Evolutionary conservation across 2,797 vertebrate species (phyloP).

Genomic region (Rousettus madagascariensis): DNA sequence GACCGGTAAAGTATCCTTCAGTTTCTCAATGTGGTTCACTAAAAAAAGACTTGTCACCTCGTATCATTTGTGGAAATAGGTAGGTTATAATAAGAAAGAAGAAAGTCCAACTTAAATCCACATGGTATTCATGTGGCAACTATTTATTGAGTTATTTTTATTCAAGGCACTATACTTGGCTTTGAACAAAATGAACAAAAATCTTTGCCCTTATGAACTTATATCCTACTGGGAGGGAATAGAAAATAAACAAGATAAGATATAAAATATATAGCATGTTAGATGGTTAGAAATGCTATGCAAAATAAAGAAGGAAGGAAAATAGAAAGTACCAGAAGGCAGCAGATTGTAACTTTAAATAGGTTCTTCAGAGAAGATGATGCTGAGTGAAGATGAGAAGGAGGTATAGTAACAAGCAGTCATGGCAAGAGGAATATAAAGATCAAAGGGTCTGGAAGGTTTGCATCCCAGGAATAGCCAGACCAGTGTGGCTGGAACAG

Average conservation of each 20-base stretch:
- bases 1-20: not conserved
- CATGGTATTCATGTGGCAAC: not conserved
- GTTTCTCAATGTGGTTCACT: not conserved
- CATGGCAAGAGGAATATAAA: not conserved
- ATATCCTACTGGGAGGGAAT: not conserved
- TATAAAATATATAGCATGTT: slow-evolving; percentile 21
- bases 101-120: not conserved
- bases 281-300: slow-evolving; percentile 47
- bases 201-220: not conserved
- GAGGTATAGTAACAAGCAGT: not conserved
- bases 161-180: not conserved
- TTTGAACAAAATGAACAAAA: not conserved
- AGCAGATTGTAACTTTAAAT: slow-evolving; percentile 55
- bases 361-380: not conserved
- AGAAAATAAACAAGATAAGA: slow-evolving; percentile 53
- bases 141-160: not conserved
- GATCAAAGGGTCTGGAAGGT: not conserved
- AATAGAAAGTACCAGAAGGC: slow-evolving; percentile 69
- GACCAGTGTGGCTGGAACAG: too few relatives aligned
- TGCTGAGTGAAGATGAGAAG: not conserved
- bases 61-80: not conserved
- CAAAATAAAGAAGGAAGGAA: slow-evolving; percentile 53
- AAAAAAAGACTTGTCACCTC: not conserved
- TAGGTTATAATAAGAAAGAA: not conserved
- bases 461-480: not conserved